phyloP scores from a whole-genome alignment of 2,888 invertebrate species.

The Stomorhina lunata region DNA sequence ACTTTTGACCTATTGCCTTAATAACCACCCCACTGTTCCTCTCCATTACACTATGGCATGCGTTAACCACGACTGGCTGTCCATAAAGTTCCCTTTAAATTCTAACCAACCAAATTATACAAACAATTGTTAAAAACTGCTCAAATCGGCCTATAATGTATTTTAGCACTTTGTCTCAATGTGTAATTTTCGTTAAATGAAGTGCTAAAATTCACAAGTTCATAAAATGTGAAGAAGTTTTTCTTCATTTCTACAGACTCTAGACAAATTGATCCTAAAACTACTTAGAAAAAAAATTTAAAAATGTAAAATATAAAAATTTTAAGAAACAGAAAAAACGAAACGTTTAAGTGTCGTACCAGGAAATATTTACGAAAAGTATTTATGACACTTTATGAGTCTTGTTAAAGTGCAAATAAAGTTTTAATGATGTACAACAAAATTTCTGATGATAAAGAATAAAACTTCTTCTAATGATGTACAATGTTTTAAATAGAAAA shows the following conservation, averaged over 20 bases:
- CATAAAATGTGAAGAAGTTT: constrained; percentile 27
- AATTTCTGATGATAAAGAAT: no score
- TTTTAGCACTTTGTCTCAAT: constrained; percentile 51
- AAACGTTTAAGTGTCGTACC: no score
- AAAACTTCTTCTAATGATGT: no score
- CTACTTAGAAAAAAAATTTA: no score
- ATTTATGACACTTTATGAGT: constrained; percentile 18
- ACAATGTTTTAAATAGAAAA: no score
- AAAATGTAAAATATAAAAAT: no score
- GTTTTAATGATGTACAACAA: not conserved
- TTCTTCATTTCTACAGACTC: not conserved
- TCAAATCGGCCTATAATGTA: constrained; percentile 13
- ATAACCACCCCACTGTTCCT: no score
- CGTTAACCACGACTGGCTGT: no score
- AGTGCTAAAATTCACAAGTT: constrained; percentile 61
- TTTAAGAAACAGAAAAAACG: no score
- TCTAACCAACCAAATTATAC: not conserved
- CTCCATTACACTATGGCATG: no score
- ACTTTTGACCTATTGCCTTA: no score
- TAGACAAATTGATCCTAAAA: not conserved
- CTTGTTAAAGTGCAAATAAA: constrained; percentile 8
- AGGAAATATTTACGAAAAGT: not conserved
- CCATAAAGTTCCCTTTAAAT: no score
- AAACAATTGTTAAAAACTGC: not conserved
- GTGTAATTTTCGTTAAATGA: constrained; percentile 41